These are phyloP conservation scores for Melitaea athalia DNA, from an alignment of 2,888 invertebrate genomes.

Conservation along the genomic window DNA sequence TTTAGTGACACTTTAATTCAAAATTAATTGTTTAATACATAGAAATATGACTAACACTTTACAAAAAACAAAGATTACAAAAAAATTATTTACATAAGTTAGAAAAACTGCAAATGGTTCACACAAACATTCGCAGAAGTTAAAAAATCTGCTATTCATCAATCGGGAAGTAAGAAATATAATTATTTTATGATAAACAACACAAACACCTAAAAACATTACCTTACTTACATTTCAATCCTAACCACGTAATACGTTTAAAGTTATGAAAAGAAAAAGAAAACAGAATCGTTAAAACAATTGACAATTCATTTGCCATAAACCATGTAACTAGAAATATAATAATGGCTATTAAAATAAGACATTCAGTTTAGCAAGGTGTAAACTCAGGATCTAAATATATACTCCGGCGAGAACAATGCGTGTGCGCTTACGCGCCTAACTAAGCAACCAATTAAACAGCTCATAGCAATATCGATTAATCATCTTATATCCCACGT, in stretches of 20 bases:
- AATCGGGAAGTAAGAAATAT: no score
- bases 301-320: not conserved
- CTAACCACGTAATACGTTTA: not conserved
- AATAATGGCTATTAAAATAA: conserved; percentile 17
- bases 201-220: no score
- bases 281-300: not conserved
- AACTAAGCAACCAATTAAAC: conserved; percentile 73
- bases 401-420: conserved; percentile 39
- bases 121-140: no score
- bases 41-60: no score
- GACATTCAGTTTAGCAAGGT: conserved; percentile 27
- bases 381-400: conserved; percentile 29
- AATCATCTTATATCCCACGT: conserved; percentile 72
- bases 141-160: no score
- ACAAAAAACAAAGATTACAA: no score
- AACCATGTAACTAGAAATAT: conserved; percentile 2
- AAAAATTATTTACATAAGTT: no score
- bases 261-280: not conserved
- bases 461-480: conserved; percentile 66
- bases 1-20: no score
- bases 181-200: no score
- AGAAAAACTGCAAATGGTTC: no score
- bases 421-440: conserved; percentile 40
- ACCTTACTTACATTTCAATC: not conserved
- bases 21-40: no score